These are phyloP conservation scores for Spodoptera picta DNA, from an alignment of 2,888 invertebrate genomes.

Conservation along the genomic window DNA sequence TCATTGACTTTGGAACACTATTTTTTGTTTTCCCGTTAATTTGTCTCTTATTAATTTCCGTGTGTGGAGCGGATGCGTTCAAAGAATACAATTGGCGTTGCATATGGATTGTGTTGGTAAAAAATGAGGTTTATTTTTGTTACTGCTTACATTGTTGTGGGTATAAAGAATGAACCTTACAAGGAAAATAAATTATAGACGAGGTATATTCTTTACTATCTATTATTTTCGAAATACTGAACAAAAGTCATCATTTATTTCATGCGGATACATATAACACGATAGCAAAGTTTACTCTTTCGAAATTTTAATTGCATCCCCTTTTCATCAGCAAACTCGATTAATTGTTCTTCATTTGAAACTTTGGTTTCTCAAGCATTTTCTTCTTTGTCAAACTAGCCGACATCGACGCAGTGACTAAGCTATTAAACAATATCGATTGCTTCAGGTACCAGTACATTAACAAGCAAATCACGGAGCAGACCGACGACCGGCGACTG, in stretches of 20 bases:
- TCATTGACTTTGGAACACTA: constrained; percentile 74
- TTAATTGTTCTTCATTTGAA: no score
- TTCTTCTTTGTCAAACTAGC: not conserved
- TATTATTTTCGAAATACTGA: constrained; percentile 1
- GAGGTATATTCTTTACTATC: not conserved
- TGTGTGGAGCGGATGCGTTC: constrained; percentile 69
- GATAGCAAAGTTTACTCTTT: no score
- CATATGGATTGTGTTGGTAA: constrained; percentile 50
- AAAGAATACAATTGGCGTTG: constrained; percentile 60
- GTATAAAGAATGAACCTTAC: constrained; percentile 13
- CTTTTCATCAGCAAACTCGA: no score
- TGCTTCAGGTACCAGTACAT: constrained; percentile 54
- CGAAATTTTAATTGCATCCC: no score
- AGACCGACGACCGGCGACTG: constrained; percentile 59
- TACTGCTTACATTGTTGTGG: constrained; percentile 27
- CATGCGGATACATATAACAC: no score
- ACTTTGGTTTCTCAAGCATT: no score
- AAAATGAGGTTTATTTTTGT: constrained; percentile 39
- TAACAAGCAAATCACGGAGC: constrained; percentile 73
- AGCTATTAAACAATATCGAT: constrained; percentile 57
- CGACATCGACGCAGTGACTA: constrained; percentile 27
- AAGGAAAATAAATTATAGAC: constrained; percentile 1
- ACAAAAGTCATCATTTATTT: not conserved
- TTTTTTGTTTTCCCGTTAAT: constrained; percentile 75
- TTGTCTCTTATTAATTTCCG: constrained; percentile 75